Percentiles rank a stretch among this genome's conserved stretches.
These are phyloP conservation scores for Criorhina ranunculi DNA, from an alignment of 2,888 invertebrate genomes.

Conservation along the genomic window DNA sequence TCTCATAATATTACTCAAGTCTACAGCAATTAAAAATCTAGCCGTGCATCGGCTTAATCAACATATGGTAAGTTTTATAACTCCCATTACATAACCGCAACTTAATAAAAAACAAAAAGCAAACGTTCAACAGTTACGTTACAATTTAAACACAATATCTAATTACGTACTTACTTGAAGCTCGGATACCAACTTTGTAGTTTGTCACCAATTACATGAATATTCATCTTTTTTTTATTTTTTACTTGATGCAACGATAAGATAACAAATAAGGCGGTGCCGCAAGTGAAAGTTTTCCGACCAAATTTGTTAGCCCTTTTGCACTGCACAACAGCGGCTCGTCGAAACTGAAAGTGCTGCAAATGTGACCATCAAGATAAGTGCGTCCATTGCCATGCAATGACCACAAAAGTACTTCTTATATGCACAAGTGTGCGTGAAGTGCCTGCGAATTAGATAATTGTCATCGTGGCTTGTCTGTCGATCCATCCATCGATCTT, in stretches of 20 bases:
- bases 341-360: constrained; percentile 39
- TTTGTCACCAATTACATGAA: constrained; percentile 42
- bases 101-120: background rate
- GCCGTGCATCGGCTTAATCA: background rate
- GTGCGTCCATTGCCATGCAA: constrained; percentile 24
- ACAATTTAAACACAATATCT: constrained; percentile 7
- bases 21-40: background rate
- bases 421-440: constrained; percentile 50
- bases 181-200: constrained; percentile 13
- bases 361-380: constrained; percentile 31
- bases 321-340: constrained; percentile 4
- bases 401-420: constrained; percentile 35
- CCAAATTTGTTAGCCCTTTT: constrained; percentile 34
- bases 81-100: constrained; percentile 3
- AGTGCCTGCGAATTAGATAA: constrained; percentile 32
- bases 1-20: background rate
- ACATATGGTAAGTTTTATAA: background rate
- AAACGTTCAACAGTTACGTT: constrained; percentile 26
- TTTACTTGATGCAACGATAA: constrained; percentile 9
- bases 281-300: constrained; percentile 43
- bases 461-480: constrained; percentile 27
- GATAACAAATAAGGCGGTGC: constrained; percentile 7
- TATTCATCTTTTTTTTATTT: constrained; percentile 47
- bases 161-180: constrained; percentile 32
- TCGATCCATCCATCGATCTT: constrained; percentile 22